Percentiles rank a stretch among this genome's conserved stretches.
phyloP scores from a whole-genome alignment of 2,888 invertebrate species.

The Erpobdella octoculata region DNA sequence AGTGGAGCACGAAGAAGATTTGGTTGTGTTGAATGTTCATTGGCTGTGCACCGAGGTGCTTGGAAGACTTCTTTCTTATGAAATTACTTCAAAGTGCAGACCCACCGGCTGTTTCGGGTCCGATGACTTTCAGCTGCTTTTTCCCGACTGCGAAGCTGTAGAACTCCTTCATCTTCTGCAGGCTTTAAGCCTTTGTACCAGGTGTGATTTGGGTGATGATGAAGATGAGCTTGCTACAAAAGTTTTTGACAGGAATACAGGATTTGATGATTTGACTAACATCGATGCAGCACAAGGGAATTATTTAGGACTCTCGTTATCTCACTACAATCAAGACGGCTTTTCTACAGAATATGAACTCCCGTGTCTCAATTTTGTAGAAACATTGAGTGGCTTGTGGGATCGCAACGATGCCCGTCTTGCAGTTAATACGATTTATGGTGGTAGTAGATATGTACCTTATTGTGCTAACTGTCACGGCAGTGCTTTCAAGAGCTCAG shows the following conservation, averaged over 20 bases:
- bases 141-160: conserved; percentile 64
- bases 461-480: background rate
- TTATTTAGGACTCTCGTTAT: too few relatives aligned
- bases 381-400: conserved; percentile 64
- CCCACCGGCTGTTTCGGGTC: conserved; percentile 63
- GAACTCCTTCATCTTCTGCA: conserved; percentile 64
- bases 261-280: background rate
- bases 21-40: conserved; percentile 62
- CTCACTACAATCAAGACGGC: background rate
- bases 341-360: conserved; percentile 63
- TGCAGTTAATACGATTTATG: conserved; percentile 55
- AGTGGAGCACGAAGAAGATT: conserved; percentile 56
- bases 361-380: conserved; percentile 63
- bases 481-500: background rate
- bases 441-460: conserved; percentile 52
- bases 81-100: conserved; percentile 48
- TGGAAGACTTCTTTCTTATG: conserved; percentile 60
- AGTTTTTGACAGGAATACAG: background rate
- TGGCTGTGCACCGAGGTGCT: conserved; percentile 65
- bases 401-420: conserved; percentile 52
- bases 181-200: conserved; percentile 64
- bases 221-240: background rate
- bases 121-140: conserved; percentile 67
- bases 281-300: background rate
- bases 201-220: conserved; percentile 66